Evolutionary conservation across 1,140 invertebrate species (phyloP).

Genomic region (Cyphomyrmex costatus): DNA sequence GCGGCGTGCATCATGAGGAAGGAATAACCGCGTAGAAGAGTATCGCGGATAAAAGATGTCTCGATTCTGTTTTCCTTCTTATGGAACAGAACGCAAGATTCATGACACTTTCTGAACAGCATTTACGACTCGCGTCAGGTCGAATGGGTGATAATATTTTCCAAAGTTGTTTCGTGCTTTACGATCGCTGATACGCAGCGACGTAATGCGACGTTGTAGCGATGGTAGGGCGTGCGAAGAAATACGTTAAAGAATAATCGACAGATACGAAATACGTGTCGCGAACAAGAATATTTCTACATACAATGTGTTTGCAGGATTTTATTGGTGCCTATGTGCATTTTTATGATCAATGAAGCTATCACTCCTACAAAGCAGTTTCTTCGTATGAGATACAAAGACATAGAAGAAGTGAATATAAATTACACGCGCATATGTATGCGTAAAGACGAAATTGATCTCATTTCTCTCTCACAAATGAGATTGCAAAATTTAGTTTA

Average conservation of each 20-base stretch:
- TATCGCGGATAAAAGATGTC: constrained; percentile 45
- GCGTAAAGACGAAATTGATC: constrained; percentile 42
- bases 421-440: constrained; percentile 12
- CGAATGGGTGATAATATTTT: constrained; percentile 73
- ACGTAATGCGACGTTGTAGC: neutral
- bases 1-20: neutral
- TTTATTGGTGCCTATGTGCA: constrained; percentile 18
- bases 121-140: constrained; percentile 66
- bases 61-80: constrained; percentile 35
- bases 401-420: constrained; percentile 23
- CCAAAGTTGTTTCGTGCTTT: constrained; percentile 65
- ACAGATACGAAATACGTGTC: constrained; percentile 49
- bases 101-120: constrained; percentile 58
- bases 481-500: constrained; percentile 55
- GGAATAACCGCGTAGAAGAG: constrained; percentile 18
- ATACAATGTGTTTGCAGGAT: neutral
- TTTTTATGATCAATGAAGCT: constrained; percentile 46
- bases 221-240: constrained; percentile 27
- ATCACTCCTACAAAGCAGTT: neutral
- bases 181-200: constrained; percentile 33
- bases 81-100: constrained; percentile 51
- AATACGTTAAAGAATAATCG: constrained; percentile 68
- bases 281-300: neutral
- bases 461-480: neutral
- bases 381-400: neutral